A percentile compares a stretch with the other conserved stretches of the same genome.
Conservation (phyloP, 2,797 vertebrate genomes). For the Taeniopygia guttata region DNA sequence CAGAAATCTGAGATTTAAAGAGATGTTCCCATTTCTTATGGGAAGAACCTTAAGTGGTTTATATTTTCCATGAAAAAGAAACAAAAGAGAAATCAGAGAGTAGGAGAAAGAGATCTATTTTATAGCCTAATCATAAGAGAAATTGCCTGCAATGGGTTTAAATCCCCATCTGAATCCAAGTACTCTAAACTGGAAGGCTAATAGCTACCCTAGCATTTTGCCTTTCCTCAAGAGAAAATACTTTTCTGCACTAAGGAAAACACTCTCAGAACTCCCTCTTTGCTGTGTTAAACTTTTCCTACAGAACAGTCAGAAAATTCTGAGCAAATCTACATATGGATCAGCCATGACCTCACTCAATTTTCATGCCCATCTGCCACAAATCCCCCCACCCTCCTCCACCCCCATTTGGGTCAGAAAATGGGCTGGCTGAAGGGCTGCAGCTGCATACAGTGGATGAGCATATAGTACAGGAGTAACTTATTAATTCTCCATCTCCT, state of each 20-base stretch:
- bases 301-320: neutral
- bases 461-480: neutral
- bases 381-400: neutral
- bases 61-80: neutral
- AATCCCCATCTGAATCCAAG: neutral
- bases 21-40: neutral
- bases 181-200: neutral
- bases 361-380: neutral
- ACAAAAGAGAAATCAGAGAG: neutral
- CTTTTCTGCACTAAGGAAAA: neutral
- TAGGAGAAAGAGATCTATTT: neutral
- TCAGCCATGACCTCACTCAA: neutral
- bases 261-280: neutral
- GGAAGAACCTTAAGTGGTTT: neutral
- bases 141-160: neutral
- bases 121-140: neutral
- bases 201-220: neutral
- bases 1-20: conserved; percentile 21
- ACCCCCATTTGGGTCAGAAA: neutral
- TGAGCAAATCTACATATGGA: neutral
- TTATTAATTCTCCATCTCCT: neutral
- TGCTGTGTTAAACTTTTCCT: neutral
- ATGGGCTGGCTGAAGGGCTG: neutral
- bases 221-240: neutral
- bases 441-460: neutral